phyloP scores from a whole-genome alignment of 2,113 vertebrate species.

The Donacobius atricapilla region DNA sequence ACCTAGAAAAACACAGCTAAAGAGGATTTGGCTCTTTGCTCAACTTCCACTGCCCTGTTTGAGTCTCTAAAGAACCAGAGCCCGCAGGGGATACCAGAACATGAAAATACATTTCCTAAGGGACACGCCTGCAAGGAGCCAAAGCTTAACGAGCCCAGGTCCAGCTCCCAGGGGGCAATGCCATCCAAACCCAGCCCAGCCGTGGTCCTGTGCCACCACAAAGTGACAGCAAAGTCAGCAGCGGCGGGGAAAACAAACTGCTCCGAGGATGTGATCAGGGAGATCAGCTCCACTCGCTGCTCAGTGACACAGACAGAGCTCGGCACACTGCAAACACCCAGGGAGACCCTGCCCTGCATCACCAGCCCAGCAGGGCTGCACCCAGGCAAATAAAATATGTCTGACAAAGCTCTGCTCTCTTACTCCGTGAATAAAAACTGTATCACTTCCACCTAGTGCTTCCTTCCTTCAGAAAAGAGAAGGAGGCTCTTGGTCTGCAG shows the following conservation, averaged over 20 bases:
- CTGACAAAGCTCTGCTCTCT: neutral
- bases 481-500: neutral
- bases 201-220: neutral
- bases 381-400: neutral
- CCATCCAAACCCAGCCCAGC: neutral
- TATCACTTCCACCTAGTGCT: neutral
- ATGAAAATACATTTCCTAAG: neutral
- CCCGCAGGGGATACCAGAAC: neutral
- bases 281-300: neutral
- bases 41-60: neutral
- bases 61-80: neutral
- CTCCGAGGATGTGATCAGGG: neutral
- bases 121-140: neutral
- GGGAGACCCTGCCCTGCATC: accelerated
- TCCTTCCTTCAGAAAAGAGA: neutral
- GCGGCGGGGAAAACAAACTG: neutral
- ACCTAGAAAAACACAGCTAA: neutral
- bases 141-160: neutral
- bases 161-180: neutral
- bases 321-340: accelerated
- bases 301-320: neutral
- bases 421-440: neutral
- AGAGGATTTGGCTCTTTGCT: neutral
- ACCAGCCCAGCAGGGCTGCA: neutral
- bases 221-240: slow-evolving; percentile 14